Conservation (phyloP, 1,140 invertebrate species). For the Metopolophium dirhodum region DNA sequence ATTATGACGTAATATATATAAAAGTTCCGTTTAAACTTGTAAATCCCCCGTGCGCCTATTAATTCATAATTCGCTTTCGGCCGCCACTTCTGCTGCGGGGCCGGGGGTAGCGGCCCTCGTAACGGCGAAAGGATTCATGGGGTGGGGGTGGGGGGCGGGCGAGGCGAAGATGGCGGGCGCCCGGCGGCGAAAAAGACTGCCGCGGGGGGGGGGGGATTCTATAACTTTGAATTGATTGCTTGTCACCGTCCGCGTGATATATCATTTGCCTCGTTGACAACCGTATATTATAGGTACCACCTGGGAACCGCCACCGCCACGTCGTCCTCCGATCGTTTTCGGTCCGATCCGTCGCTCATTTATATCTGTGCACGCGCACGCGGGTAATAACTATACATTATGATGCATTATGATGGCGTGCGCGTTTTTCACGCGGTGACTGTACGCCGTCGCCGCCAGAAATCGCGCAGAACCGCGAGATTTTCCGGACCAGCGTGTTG, state of each 20-base stretch:
- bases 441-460: too few species aligned
- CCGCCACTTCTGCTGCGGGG: neutral
- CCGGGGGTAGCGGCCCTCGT: neutral
- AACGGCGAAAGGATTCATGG: neutral
- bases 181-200: neutral
- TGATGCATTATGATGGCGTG: neutral
- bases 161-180: neutral
- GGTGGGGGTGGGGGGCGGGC: neutral
- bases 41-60: constrained; percentile 21
- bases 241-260: constrained; percentile 48
- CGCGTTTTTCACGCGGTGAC: neutral
- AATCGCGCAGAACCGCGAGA: too few species aligned
- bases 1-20: neutral
- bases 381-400: neutral
- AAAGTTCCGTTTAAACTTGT: constrained; percentile 38
- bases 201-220: neutral
- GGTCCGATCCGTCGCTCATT: constrained; percentile 1
- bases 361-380: neutral
- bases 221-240: constrained; percentile 51
- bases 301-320: neutral
- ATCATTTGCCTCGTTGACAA: constrained; percentile 42
- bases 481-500: too few species aligned
- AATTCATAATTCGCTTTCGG: constrained; percentile 49
- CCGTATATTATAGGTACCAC: constrained; percentile 11
- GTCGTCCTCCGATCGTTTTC: neutral